Conservation (phyloP, 2,113 vertebrate genomes). For the Amphiprion percula region DNA sequence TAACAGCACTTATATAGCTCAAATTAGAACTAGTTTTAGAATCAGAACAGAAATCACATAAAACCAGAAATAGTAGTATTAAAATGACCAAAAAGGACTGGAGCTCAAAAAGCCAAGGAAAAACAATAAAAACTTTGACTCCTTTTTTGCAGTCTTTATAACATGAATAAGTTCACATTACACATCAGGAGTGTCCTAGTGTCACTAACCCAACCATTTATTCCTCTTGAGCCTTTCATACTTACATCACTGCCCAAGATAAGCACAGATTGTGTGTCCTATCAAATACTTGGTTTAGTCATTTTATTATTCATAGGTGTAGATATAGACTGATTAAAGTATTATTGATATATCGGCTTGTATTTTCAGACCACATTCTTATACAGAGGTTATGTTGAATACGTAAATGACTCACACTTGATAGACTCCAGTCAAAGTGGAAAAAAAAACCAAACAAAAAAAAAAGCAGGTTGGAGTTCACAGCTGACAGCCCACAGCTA, state of each 20-base stretch:
- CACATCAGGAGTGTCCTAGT: too few relatives aligned
- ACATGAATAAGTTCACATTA: too few relatives aligned
- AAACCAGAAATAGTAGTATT: neutral
- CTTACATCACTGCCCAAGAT: neutral
- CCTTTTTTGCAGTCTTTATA: too few relatives aligned
- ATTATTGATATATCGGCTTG: neutral
- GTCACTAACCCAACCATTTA: neutral
- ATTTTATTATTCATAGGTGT: neutral
- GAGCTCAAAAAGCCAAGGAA: too few relatives aligned
- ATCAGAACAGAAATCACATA: neutral
- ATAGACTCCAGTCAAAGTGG: constrained; percentile 5
- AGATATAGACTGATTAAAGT: neutral
- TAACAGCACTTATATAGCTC: too few relatives aligned
- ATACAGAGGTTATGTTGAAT: constrained; percentile 5
- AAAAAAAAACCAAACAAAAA: neutral
- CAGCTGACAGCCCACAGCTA: constrained; percentile 45
- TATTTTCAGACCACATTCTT: neutral
- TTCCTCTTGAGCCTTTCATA: neutral
- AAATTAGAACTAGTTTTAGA: neutral
- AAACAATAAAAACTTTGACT: too few relatives aligned
- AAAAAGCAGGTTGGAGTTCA: constrained; percentile 20
- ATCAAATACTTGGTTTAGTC: neutral
- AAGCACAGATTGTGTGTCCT: neutral
- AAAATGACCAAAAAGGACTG: too few relatives aligned
- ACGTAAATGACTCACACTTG: neutral